Base-by-base conservation (phyloP, 2,888 invertebrate species). In the Atherix ibis region DNA sequence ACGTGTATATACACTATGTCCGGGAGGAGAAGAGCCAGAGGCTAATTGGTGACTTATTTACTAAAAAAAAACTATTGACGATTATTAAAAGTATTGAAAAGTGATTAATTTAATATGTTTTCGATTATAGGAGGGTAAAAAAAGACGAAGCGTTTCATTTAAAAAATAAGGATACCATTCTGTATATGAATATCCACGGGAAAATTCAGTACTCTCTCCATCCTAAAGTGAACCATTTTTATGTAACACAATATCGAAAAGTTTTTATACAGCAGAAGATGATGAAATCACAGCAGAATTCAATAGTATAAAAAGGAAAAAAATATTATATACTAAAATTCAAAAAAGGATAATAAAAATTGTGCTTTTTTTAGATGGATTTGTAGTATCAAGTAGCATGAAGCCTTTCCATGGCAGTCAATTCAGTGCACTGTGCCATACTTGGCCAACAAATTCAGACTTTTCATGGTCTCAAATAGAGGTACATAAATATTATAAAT, bases 91-190 rank as follows among this genome's bases (percentile, higher is more conserved):
- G n/a, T n/a, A n/a, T n/a, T n/a, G n/a, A n/a, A n/a, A n/a, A n/a
- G n/a, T n/a, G n/a, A n/a, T n/a, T n/a, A n/a, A n/a, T n/a, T n/a
- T n/a, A n/a, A n/a, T n/a, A n/a, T n/a, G n/a, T n/a, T n/a, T n/a
- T n/a, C n/a, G n/a, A n/a, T n/a, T n/a, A n/a, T n/a, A n/a, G n/a
- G n/a, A n/a, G n/a, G n/a, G n/a, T n/a, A 75, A 60, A 76, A 18
- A 75, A 54, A 71, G 70, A 45, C 43, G 44, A 8, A 44, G 35
- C 30, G 83, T 84, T 30, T 78, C 76, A 62, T 84, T 83, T 64
- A 82, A 83, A 52, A 76, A 80, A 34, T 80, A 82, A 61, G 77
- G 78, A 54, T 81, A 81, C 59, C 81, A 82, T 59, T 79, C 80
- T 52, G 79, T 83, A 40, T 84, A 82, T 58, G 81, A 83, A 58